Base-by-base conservation (phyloP, 2,113 vertebrate species). In the Arizona elegans region DNA sequence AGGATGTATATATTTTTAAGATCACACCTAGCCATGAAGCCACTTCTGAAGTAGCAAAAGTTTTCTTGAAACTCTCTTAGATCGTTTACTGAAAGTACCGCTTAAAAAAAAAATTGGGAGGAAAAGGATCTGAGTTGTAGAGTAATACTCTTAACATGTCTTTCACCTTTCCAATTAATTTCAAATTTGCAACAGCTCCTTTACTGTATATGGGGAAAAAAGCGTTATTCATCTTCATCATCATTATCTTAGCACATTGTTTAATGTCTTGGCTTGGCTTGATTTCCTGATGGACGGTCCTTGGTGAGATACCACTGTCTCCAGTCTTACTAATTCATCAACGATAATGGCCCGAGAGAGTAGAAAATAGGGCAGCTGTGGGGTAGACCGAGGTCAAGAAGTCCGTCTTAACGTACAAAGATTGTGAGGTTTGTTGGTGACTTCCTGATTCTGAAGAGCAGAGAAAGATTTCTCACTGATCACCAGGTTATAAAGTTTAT, bases 241-340 rank as follows among this genome's bases (percentile, higher is more conserved):
- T 95, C 93, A 81, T 81, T 81, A 38, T 94, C 96, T 96, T 93
- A 95, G 62, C 93, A 65, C 92, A 96, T 92, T 93, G 93, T 95
- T 93, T 94, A 95, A 92, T 92, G 96, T 93, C 95, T 96, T 95
- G 94, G 95, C 95, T 96, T 94, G 94, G 95, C 95, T 9, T 93
- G 92, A 93, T 96, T 96, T 96, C 95, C 96, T 95, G 95, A 95
- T 59, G 89, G 93, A 62, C 91, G 91, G 91, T 93, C 87, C 93
- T 94, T 92, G 92, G 95, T 94, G 93, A 95, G 95, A 94, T 93
- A 95, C 55, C 93, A 88, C 96, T 94, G 92, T 95, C 95, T 96
- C 90, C 89, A 93, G 90, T 92, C 94, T 52, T 92, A 94, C 90
- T 93, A 93, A 94, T 96, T 97, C 96, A 95, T 97, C 96, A 95